These are phyloP conservation scores for Ranitomeya imitator DNA, from an alignment of 2,113 vertebrate genomes.

Conservation along the genomic window DNA sequence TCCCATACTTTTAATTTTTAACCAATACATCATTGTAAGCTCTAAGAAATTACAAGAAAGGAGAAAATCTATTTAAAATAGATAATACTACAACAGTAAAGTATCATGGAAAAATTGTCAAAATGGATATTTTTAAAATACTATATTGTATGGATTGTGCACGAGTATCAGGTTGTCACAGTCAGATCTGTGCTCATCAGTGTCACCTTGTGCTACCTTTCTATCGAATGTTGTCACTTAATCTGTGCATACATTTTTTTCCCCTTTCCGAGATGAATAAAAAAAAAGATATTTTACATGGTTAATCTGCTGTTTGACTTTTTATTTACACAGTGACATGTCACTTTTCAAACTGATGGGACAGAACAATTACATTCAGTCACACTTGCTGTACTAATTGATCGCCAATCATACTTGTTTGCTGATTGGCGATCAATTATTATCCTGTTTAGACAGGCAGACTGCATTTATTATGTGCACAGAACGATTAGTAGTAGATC, in stretches of 20 bases:
- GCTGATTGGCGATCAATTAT: too few relatives aligned
- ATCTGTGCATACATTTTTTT: constrained; percentile 29
- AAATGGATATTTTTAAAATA: not conserved
- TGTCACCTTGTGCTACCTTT: constrained; percentile 13
- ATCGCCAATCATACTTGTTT: too few relatives aligned
- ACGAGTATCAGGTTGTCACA: not conserved
- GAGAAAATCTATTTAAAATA: not conserved
- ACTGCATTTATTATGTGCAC: too few relatives aligned
- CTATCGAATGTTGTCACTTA: not conserved
- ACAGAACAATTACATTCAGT: too few relatives aligned
- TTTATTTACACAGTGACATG: not conserved
- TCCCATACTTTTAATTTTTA: not conserved
- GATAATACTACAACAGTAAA: not conserved
- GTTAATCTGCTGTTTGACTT: not conserved
- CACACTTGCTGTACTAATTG: too few relatives aligned
- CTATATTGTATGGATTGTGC: not conserved
- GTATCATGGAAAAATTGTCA: not conserved
- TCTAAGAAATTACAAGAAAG: not conserved
- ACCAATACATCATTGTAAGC: not conserved
- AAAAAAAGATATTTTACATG: constrained; percentile 19
- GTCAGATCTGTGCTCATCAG: not conserved
- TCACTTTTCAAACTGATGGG: too few relatives aligned
- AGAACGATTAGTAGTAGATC: too few relatives aligned
- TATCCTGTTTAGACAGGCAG: too few relatives aligned
- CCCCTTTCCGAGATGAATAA: not conserved